Evolutionary conservation across 2,797 vertebrate species (phyloP).

Genomic region (Tarsius wallacei): DNA sequence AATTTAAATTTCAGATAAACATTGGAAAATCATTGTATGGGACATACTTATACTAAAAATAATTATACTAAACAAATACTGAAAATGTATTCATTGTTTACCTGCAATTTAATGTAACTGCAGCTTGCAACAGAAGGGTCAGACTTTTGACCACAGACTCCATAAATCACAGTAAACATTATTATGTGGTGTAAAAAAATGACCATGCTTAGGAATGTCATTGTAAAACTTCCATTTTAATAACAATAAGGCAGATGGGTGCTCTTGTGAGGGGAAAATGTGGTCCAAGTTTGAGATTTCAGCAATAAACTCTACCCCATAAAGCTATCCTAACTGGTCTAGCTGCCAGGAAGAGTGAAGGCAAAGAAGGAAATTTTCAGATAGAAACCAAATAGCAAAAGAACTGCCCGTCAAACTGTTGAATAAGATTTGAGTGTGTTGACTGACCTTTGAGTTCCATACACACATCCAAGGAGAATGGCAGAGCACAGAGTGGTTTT

Average conservation of each 20-base stretch:
- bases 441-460: not conserved
- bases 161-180: not conserved
- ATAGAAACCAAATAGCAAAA: not conserved
- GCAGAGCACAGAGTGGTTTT: not conserved
- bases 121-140: not conserved
- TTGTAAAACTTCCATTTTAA: not conserved
- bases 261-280: not conserved
- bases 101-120: not conserved
- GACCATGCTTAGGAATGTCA: not conserved
- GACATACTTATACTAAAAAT: not conserved
- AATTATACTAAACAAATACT: not conserved
- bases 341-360: not conserved
- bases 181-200: not conserved
- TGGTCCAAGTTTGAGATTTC: not conserved
- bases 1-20: not conserved
- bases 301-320: not conserved
- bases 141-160: not conserved
- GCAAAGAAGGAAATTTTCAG: not conserved
- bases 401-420: not conserved
- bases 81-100: not conserved
- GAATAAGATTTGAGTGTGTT: not conserved
- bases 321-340: not conserved
- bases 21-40: not conserved
- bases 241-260: not conserved
- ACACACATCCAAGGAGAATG: not conserved